Evolutionary conservation across 2,888 invertebrate species (phyloP).

Genomic region (Epiperipatus broadwayi): DNA sequence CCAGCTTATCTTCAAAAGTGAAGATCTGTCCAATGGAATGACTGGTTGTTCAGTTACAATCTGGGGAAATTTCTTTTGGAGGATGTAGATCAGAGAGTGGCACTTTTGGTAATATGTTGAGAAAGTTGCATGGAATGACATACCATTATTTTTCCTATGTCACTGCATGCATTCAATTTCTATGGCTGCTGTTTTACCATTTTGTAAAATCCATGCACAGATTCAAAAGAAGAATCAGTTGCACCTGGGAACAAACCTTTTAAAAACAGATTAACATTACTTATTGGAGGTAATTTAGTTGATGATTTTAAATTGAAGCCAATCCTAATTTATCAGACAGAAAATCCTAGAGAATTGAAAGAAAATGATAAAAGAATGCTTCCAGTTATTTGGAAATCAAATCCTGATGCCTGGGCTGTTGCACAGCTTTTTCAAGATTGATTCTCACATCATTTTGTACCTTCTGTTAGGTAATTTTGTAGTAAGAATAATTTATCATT

Average conservation of each 20-base stretch:
- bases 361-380: conserved; percentile 6
- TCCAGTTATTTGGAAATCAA: conserved; percentile 10
- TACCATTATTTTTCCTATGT: too few relatives aligned
- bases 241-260: conserved; percentile 6
- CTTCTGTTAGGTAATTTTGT: conserved; percentile 6
- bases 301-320: conserved; percentile 10
- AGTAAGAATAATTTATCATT: conserved; percentile 10
- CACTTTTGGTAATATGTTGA: too few relatives aligned
- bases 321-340: conserved; percentile 11
- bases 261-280: conserved; percentile 7
- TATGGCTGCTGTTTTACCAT: too few relatives aligned
- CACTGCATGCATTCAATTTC: too few relatives aligned
- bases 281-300: conserved; percentile 4
- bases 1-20: too few relatives aligned
- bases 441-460: neutral
- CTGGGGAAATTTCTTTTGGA: too few relatives aligned
- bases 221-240: conserved; percentile 8
- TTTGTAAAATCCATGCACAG: too few relatives aligned
- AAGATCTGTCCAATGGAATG: too few relatives aligned
- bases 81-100: too few relatives aligned
- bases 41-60: too few relatives aligned
- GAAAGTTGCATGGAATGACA: too few relatives aligned
- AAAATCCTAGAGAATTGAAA: neutral
- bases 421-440: conserved; percentile 8
- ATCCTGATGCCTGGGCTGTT: neutral